A percentile compares a stretch with the other conserved stretches of the same genome.
phyloP scores from a whole-genome alignment of 2,888 invertebrate genomes.

The Chirona hameri region DNA sequence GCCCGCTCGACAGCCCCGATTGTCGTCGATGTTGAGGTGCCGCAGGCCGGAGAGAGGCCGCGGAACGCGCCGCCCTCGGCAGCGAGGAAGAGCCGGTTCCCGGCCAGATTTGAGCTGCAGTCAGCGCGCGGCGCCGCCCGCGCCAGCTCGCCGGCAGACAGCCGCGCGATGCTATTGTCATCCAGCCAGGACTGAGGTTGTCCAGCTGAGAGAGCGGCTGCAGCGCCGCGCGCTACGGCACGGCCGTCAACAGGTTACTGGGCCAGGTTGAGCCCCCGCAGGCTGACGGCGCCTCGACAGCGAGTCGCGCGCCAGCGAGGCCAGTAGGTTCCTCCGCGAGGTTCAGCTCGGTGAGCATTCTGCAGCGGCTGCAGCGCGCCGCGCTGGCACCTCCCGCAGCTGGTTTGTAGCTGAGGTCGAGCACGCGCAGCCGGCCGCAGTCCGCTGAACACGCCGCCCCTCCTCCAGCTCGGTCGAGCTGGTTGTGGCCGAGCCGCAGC shows the following conservation, averaged over 20 bases:
- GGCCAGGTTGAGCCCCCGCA: conserved; percentile 42
- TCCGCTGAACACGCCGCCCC: neutral
- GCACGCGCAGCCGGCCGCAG: conserved; percentile 63
- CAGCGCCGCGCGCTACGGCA: conserved; percentile 43
- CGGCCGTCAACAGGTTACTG: conserved; percentile 58
- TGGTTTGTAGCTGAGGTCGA: conserved; percentile 80
- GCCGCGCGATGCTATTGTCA: conserved; percentile 69
- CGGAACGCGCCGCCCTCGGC: conserved; percentile 68
- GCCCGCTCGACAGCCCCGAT: conserved; percentile 75
- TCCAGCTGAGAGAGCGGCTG: conserved; percentile 58
- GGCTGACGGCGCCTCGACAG: conserved; percentile 41
- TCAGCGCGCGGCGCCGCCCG: conserved; percentile 65
- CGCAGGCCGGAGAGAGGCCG: conserved; percentile 68
- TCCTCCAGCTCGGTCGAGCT: neutral
- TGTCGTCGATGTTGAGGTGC: conserved; percentile 71
- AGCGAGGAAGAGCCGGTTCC: conserved; percentile 71
- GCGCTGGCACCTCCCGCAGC: conserved; percentile 74
- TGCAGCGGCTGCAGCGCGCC: neutral
- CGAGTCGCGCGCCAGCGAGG: neutral
- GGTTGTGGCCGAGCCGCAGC: neutral
- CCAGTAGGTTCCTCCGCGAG: neutral
- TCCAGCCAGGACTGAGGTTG: conserved; percentile 70
- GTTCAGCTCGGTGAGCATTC: neutral
- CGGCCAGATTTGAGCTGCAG: conserved; percentile 56
- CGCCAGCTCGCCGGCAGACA: conserved; percentile 66